A percentile compares a stretch with the other conserved stretches of the same genome.
Evolutionary conservation across 2,888 invertebrate genomes (phyloP).

Genomic region (Strigamia transsilvanica): DNA sequence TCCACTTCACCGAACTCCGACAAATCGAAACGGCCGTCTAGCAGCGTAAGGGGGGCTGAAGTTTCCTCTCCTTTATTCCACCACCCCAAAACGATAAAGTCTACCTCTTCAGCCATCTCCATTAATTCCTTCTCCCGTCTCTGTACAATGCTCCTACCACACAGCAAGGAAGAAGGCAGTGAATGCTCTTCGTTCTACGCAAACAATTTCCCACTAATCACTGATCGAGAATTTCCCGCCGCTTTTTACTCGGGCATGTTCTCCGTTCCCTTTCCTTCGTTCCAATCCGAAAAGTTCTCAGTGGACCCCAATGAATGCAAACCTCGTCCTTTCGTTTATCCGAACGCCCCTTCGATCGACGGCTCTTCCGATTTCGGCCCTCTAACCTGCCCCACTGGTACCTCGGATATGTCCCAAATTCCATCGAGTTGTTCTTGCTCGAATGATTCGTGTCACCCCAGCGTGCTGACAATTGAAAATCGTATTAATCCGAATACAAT

Average conservation of each 20-base stretch:
- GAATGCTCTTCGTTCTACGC: not conserved
- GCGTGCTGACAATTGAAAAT: not conserved
- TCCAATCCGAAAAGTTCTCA: not conserved
- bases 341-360: too few relatives aligned
- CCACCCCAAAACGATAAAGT: not conserved
- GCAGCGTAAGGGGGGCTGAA: conserved; percentile 34
- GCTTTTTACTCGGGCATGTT: too few relatives aligned
- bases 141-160: not conserved
- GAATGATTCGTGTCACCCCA: too few relatives aligned
- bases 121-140: not conserved
- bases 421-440: too few relatives aligned
- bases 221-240: too few relatives aligned
- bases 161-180: not conserved
- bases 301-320: not conserved
- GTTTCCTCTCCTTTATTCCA: not conserved
- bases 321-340: not conserved
- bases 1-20: conserved; percentile 35
- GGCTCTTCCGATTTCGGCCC: too few relatives aligned
- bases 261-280: not conserved
- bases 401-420: too few relatives aligned
- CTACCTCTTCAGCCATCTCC: not conserved
- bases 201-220: not conserved
- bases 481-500: not conserved
- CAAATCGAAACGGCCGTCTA: conserved; percentile 54
- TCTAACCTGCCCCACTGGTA: too few relatives aligned